A percentile compares a stretch with the other conserved stretches of the same genome.
These are phyloP conservation scores for Passerina amoena DNA, from an alignment of 2,113 vertebrate species.

Conservation along the genomic window DNA sequence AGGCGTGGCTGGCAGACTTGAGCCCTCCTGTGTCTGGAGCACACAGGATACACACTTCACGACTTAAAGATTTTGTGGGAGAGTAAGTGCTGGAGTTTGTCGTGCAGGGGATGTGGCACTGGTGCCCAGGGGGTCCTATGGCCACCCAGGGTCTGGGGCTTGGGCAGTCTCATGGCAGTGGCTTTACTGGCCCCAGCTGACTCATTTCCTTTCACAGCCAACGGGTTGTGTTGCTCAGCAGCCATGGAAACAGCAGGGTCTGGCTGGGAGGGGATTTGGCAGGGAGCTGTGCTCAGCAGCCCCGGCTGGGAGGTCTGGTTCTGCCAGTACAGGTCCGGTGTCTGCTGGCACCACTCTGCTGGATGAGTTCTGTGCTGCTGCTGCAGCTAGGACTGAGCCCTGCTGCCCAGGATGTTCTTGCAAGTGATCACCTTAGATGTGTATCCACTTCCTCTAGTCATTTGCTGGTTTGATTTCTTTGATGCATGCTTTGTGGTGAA, in stretches of 20 bases:
- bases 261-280: not conserved
- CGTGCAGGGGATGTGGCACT: not conserved
- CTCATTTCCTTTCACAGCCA: not conserved
- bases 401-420: not conserved
- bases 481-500: not conserved
- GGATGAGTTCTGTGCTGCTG: not conserved
- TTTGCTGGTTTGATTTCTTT: not conserved
- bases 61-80: not conserved
- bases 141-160: not conserved
- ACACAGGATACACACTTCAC: not conserved
- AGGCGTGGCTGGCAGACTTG: not conserved
- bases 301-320: fast-evolving
- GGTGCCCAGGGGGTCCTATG: not conserved
- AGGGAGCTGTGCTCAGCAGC: not conserved
- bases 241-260: not conserved
- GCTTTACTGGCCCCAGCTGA: not conserved
- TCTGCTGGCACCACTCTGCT: fast-evolving
- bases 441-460: not conserved
- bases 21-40: not conserved
- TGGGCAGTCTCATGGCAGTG: fast-evolving
- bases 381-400: not conserved
- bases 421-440: fast-evolving
- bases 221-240: not conserved
- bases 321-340: not conserved
- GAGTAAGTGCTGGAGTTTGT: not conserved